Evolutionary conservation across 2,797 vertebrate species (phyloP), one percentile per base, ranked within the genome.

Genomic region (Argyrosomus regius): DNA sequence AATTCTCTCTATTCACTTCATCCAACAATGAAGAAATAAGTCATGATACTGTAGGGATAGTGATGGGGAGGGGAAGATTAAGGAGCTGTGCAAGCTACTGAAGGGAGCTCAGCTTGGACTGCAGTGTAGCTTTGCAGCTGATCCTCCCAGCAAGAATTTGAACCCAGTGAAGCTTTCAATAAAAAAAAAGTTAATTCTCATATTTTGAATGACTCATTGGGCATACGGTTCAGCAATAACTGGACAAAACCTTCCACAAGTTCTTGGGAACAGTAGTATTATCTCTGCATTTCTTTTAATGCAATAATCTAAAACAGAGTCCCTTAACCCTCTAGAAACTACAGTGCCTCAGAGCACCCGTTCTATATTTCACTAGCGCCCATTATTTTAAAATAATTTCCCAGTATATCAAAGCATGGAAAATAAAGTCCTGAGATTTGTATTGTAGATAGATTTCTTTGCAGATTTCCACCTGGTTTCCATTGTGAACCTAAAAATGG

Each of bases 21-120:
- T 73, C 76, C 80, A 79, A 81, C 78, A 84, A 87, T 86, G 74
- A 81, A 87, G 75, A 88, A 81, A 86, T 86, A 87, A 83, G 73
- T 89, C 81, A 65, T 67, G 61, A 66, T 71, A 72, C 66, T 39
- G 35, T 39, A 39, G 35, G 82, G 77, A 53, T 43, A 63, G 35
- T 8, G 72, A 80, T 68, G 74, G 56, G 24, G 43, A 54, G 50
- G 16, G 59, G 52, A 58, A 65, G 86, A 89, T 81, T 68, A 77
- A 85, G 64, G 72, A 78, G 78, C 70, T 74, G 60, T 76, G 49
- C 16, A 12, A 74, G 75, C 43, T 28, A 62, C 22, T 1, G 58
- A 46, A n/a, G 41, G 57, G 48, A 62, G 61, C 39, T 68, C 56
- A 39, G 39, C 43, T 28, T 50, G 48, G 65, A 66, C 61, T 58